Evolutionary conservation across 2,888 invertebrate genomes (phyloP), one percentile per base, ranked within the genome.

Genomic region (Himalopsyche tibetana): DNA sequence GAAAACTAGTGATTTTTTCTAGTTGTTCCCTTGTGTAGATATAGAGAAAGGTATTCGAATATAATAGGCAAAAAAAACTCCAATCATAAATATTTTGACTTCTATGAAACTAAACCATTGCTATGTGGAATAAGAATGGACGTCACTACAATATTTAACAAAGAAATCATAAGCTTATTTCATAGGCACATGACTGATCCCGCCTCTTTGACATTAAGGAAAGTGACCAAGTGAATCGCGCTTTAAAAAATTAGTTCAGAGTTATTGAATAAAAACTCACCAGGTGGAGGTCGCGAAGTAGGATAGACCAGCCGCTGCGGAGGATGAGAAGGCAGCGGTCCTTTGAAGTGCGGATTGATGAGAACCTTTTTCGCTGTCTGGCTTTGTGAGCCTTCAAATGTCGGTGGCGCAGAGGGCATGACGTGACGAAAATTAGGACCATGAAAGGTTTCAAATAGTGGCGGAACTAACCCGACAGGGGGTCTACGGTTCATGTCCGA

Each of bases 341-440:
- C 95, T 90, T 94, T 94, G 89, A 94, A 95, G 90, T 95, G 95
- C 9, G 95, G 96, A 92, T 94, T 96, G 90, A 95, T 96, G 89
- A 94, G 93, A 90, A 94, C 96, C 90, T 94, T 96, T 91, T 94
- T 95, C 0, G 92, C 91, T 0, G 92, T 15, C 74, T 91, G 80
- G 91, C 87, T 55, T 90, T 90, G 80, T 45, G 17, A 38, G 15
- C 74, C 74, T 19, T 80, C 28, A 45, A 80, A 55, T 36, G 11
- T 1, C 6, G 15, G 36, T 36, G 40, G 55, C 15, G 36, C 42
- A 51, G 38, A 80, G 63, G 15, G 0, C 88, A 89, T 51, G 51
- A 15, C 55, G 89, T 89, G 0, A 88, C 84, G 81, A 88, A 89
- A 36, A 15, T 40, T n/a, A 40, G 36, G n/a, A 38, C 42, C 80